These are phyloP conservation scores for Sebastes taczanowskii DNA, from an alignment of 2,797 vertebrate genomes.

Conservation along the genomic window DNA sequence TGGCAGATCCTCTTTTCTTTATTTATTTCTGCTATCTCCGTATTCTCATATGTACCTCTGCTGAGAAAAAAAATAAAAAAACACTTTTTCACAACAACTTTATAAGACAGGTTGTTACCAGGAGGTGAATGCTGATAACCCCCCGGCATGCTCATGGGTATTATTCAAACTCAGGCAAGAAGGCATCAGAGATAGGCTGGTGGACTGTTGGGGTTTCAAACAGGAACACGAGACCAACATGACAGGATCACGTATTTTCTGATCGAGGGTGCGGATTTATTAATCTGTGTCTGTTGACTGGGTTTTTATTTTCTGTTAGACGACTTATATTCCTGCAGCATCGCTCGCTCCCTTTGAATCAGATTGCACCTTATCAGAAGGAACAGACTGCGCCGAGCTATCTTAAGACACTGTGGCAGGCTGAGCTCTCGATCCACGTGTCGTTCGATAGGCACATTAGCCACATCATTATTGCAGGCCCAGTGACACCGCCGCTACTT, in stretches of 20 bases:
- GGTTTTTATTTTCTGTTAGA: slow-evolving; percentile 71
- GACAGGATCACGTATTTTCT: slow-evolving; percentile 52
- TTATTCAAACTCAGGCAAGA: slow-evolving; percentile 75
- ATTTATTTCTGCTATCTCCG: slow-evolving; percentile 68
- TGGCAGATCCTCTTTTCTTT: slow-evolving; percentile 69
- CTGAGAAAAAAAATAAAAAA: slow-evolving; percentile 12
- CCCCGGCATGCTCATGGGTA: slow-evolving; percentile 63
- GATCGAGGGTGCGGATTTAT: slow-evolving; percentile 67
- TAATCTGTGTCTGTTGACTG: slow-evolving; percentile 68
- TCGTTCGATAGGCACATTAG: slow-evolving; percentile 77
- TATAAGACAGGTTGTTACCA: slow-evolving; percentile 70
- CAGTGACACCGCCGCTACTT: slow-evolving; percentile 57
- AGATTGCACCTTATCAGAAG: slow-evolving; percentile 79
- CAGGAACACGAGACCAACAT: slow-evolving; percentile 57
- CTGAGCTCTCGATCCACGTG: slow-evolving; percentile 69
- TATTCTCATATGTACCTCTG: slow-evolving; percentile 62
- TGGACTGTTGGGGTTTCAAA: slow-evolving; percentile 54
- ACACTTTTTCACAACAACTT: slow-evolving; percentile 65
- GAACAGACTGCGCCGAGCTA: slow-evolving; percentile 70
- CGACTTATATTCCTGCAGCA: slow-evolving; percentile 67
- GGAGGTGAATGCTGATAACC: slow-evolving; percentile 79
- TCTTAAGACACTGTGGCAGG: slow-evolving; percentile 72
- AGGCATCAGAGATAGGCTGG: slow-evolving; percentile 45
- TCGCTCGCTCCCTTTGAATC: slow-evolving; percentile 70
- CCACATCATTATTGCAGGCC: slow-evolving; percentile 70